Evolutionary conservation across 2,797 vertebrate species (phyloP).

Genomic region (Hapalemur alaotrensis): DNA sequence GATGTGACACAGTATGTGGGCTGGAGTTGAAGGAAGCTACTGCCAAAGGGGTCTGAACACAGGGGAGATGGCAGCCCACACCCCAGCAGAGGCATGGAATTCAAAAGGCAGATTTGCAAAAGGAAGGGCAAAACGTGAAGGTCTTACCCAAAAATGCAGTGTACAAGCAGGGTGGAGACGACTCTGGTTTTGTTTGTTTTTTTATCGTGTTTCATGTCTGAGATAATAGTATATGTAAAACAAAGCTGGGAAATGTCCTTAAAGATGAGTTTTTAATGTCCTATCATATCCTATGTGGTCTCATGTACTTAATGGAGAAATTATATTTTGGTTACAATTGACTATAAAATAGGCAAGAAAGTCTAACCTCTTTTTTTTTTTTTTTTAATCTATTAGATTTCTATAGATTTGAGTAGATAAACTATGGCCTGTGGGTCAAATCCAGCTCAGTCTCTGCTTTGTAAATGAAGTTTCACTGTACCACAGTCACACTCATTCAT

Average conservation of each 20-base stretch:
- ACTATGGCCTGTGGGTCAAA: neutral
- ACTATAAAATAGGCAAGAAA: neutral
- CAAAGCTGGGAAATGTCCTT: neutral
- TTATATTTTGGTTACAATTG: neutral
- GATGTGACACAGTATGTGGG: constrained; percentile 76
- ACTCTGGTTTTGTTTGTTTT: neutral
- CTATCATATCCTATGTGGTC: neutral
- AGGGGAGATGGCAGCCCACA: constrained; percentile 53
- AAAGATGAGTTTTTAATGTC: neutral
- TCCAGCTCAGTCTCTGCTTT: neutral
- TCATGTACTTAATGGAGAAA: neutral
- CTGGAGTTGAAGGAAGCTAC: constrained; percentile 66
- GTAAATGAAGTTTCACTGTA: neutral
- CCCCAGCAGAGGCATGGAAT: neutral
- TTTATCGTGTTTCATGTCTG: neutral
- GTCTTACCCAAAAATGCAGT: neutral
- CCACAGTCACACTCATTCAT: neutral
- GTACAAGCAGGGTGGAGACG: neutral
- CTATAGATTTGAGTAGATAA: neutral
- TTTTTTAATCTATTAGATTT: neutral
- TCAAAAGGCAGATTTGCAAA: neutral
- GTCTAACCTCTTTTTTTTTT: neutral
- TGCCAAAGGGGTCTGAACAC: constrained; percentile 66
- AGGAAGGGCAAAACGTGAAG: neutral
- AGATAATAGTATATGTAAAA: neutral